Percentiles rank a stretch among this genome's conserved stretches.
Conservation (phyloP, 2,113 vertebrate genomes). For the Emberiza fucata region DNA sequence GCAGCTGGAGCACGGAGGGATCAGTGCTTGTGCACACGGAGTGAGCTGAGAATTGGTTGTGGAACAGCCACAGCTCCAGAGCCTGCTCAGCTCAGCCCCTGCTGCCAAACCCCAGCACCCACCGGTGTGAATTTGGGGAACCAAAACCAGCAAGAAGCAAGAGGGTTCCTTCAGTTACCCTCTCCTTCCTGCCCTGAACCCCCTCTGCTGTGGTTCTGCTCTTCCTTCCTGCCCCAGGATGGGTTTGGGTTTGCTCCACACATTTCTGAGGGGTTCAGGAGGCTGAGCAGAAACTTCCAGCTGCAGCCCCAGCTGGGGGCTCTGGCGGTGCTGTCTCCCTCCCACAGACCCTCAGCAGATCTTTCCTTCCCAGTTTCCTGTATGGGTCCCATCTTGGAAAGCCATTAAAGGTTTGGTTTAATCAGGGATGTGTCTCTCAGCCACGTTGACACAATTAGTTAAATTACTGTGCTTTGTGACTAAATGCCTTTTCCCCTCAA, state of each 20-base stretch:
- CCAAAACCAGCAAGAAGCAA: background rate
- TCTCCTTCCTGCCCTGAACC: background rate
- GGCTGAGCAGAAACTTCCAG: background rate
- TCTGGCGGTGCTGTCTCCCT: background rate
- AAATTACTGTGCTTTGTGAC: background rate
- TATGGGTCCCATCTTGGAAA: background rate
- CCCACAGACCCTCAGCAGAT: slow-evolving; percentile 38
- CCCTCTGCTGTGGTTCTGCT: background rate
- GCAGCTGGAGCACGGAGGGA: rapidly evolving
- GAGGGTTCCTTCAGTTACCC: background rate
- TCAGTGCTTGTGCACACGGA: rapidly evolving
- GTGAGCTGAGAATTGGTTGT: background rate
- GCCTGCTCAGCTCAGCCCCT: background rate
- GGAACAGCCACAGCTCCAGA: background rate
- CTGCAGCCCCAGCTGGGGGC: background rate
- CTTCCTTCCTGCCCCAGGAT: background rate
- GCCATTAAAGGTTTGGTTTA: background rate
- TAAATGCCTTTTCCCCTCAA: background rate
- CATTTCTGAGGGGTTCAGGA: background rate
- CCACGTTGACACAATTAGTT: background rate
- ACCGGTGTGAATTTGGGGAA: background rate
- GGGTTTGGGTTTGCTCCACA: background rate
- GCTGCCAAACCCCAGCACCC: background rate
- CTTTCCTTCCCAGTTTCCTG: slow-evolving; percentile 55
- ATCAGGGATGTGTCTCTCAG: background rate